Conservation (phyloP, 2,113 vertebrate genomes). For the Psittacula cyanocephala region DNA sequence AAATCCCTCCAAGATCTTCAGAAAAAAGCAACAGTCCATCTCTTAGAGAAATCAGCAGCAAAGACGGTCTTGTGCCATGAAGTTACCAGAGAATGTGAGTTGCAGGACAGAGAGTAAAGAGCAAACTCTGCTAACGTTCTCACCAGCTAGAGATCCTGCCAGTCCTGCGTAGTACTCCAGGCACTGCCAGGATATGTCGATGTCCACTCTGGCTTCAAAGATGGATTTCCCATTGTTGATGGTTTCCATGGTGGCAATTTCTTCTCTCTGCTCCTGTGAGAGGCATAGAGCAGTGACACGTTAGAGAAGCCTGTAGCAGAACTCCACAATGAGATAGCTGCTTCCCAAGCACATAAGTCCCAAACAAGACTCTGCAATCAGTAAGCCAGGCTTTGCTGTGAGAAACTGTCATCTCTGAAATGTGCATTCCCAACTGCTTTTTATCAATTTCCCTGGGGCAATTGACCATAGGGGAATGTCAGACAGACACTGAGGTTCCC, state of each 20-base stretch:
- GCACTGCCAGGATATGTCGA: constrained; percentile 86
- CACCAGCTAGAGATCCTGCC: constrained; percentile 88
- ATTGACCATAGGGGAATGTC: accelerated
- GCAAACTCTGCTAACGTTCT: not conserved
- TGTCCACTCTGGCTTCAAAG: constrained; percentile 85
- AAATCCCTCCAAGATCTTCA: not conserved
- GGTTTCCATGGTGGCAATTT: constrained; percentile 88
- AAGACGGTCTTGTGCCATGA: not conserved
- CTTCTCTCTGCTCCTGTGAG: constrained; percentile 84
- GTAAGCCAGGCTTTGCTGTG: not conserved
- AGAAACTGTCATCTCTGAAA: not conserved
- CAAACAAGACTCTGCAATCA: not conserved
- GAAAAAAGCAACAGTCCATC: not conserved
- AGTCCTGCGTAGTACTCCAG: constrained; percentile 93
- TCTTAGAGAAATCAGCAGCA: not conserved
- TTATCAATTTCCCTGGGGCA: not conserved
- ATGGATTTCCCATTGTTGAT: constrained; percentile 95
- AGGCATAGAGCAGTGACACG: not conserved
- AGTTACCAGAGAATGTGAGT: not conserved
- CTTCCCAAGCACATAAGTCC: not conserved
- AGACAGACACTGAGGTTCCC: not conserved
- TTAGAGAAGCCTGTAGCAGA: not conserved
- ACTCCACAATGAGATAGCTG: not conserved
- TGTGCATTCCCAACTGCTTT: not conserved
- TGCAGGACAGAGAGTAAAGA: not conserved